Base-by-base conservation (phyloP, 2,888 invertebrate genomes). In the Pachliopta kotzebuea region DNA sequence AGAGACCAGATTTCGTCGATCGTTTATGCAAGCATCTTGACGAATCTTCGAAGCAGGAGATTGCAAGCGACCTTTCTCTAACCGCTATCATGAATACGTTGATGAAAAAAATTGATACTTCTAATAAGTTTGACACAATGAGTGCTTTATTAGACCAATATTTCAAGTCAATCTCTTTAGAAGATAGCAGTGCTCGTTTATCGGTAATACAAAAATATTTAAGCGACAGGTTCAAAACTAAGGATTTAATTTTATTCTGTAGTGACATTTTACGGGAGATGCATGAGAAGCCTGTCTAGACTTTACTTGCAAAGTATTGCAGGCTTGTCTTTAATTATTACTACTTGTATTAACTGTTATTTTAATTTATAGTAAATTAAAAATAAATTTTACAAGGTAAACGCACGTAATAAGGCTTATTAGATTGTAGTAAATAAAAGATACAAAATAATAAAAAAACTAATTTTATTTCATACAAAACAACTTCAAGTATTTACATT, bases 381-480 rank as follows among this genome's bases (percentile, higher is more conserved):
- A n/a, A n/a, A 49, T 26, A 9, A 31, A 62, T 31, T 50, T 23
- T 37, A 29, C 29, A n/a, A 42, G 24, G 52, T n/a, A 57, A 31
- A 42, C 49, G 55, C 52, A 56, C 61, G 61, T 20, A 49, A 18
- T 62, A 29, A 45, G 50, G 8, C 58, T 64, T 56, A 56, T 52
- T 57, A 58, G 49, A 56, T 26, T 60, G 60, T 57, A 26, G 37
- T 62, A 76, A 75, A 74, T 67, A 74, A 70, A 68, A 66, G 45
- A 59, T 61, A 52, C 60, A 58, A 63, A 67, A 70, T 81, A 79
- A 79, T 82, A 83, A 83, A 79, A 83, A 83, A 83, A 84, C 79
- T 84, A 83, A 74, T 82, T 86, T 86, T 84, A 86, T 87, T 88
- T 78, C 79, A 79, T 86, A 85, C 78, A 86, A 86, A 88, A 85